A percentile compares a stretch with the other conserved stretches of the same genome.
Conservation (phyloP, 2,797 vertebrate genomes). For the Loriculus beryllinus region DNA sequence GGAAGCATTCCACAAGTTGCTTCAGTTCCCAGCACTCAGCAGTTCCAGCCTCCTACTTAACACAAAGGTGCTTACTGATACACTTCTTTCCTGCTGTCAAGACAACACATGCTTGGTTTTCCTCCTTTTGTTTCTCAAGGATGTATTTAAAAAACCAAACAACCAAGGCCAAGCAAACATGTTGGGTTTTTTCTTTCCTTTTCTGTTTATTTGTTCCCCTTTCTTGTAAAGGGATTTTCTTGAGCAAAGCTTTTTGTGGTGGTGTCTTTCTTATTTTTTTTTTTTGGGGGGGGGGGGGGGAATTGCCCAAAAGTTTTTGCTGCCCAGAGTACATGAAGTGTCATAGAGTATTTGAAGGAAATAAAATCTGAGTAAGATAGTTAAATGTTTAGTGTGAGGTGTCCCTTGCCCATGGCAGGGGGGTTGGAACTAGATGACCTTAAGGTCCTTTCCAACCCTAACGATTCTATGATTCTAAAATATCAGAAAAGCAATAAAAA, state of each 20-base stretch:
- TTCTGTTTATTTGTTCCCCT: neutral
- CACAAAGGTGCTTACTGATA: neutral
- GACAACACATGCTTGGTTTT: neutral
- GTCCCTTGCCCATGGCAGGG: no score
- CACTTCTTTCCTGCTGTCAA: neutral
- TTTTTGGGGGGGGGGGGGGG: neutral
- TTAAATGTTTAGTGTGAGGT: neutral
- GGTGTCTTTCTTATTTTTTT: neutral
- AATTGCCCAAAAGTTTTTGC: neutral
- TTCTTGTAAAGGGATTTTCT: neutral
- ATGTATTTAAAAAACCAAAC: neutral
- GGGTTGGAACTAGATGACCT: no score
- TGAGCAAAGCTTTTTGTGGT: neutral
- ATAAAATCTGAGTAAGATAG: neutral
- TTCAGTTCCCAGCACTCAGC: neutral
- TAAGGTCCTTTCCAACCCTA: no score
- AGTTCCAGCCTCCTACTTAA: neutral
- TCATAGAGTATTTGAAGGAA: neutral
- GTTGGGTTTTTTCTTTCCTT: accelerated
- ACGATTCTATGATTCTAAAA: neutral
- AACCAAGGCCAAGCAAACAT: neutral
- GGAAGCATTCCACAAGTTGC: neutral
- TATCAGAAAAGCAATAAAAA: neutral
- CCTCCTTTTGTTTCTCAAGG: neutral
- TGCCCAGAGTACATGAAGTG: neutral